These are phyloP conservation scores for Chaetops frenatus DNA, from an alignment of 2,113 vertebrate genomes.

Conservation along the genomic window DNA sequence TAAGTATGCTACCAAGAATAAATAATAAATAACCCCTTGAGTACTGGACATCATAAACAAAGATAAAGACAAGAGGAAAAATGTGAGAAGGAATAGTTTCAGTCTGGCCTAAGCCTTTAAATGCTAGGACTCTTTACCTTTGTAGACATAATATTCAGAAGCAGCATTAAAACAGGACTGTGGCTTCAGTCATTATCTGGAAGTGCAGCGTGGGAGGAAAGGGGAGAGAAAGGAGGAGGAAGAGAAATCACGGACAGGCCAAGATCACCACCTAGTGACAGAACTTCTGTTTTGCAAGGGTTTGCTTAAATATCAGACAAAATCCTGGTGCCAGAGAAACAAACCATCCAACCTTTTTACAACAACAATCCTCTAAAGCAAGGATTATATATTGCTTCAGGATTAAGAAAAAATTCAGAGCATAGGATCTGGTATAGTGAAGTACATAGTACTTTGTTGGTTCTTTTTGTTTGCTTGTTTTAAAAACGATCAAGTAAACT, in stretches of 20 bases:
- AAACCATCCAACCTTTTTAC: not conserved
- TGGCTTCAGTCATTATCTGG: not conserved
- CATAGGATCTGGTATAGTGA: not conserved
- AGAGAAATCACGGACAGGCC: not conserved
- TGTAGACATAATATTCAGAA: not conserved
- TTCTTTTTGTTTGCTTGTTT: not conserved
- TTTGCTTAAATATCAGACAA: too few species aligned
- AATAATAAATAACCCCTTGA: not conserved
- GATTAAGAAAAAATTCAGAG: not conserved
- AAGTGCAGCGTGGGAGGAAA: rapidly evolving
- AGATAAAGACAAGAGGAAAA: not conserved
- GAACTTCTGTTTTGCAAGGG: not conserved
- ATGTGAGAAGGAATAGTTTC: not conserved
- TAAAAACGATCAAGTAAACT: not conserved
- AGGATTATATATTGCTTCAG: not conserved
- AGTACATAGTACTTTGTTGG: rapidly evolving
- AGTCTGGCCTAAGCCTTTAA: not conserved
- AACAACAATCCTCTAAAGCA: not conserved
- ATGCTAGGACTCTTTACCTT: not conserved
- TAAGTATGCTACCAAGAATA: not conserved
- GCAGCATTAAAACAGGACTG: not conserved
- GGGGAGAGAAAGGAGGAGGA: too few species aligned
- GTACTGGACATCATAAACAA: not conserved
- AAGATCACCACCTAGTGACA: constrained; percentile 49
- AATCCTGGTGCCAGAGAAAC: not conserved